Evolutionary conservation across 2,888 invertebrate species (phyloP).

Genomic region (Cosmorhoe ocellata): DNA sequence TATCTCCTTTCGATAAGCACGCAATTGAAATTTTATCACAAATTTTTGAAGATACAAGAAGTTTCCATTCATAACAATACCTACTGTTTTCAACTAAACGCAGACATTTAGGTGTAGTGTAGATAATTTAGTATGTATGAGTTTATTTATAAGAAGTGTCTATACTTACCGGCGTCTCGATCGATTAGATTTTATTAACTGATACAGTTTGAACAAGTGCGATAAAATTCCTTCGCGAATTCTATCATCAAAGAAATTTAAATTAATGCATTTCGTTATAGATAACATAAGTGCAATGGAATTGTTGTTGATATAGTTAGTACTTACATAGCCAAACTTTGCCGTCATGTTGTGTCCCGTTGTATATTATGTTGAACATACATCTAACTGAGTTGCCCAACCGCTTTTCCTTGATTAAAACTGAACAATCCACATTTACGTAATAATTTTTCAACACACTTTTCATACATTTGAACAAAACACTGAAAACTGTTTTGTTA

Average conservation of each 20-base stretch:
- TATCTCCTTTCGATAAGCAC: conserved; percentile 30
- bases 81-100: conserved; percentile 16
- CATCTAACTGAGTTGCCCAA: conserved; percentile 80
- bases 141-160: conserved; percentile 8
- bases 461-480: conserved; percentile 70
- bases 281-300: background rate
- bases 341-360: conserved; percentile 83
- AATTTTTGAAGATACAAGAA: conserved; percentile 39
- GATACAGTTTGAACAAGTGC: conserved; percentile 21
- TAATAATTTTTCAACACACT: conserved; percentile 75
- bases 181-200: conserved; percentile 27
- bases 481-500: conserved; percentile 69
- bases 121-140: conserved; percentile 1
- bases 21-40: conserved; percentile 38
- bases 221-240: conserved; percentile 15
- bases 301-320: no score
- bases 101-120: conserved; percentile 2
- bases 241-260: conserved; percentile 3
- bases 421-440: conserved; percentile 78
- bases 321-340: conserved; percentile 83
- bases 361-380: conserved; percentile 80
- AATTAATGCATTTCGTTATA: background rate
- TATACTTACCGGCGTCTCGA: conserved; percentile 21
- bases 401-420: conserved; percentile 72
- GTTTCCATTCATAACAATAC: conserved; percentile 45